Base-by-base conservation (phyloP, 2,797 vertebrate species). In the Lithobates pipiens region DNA sequence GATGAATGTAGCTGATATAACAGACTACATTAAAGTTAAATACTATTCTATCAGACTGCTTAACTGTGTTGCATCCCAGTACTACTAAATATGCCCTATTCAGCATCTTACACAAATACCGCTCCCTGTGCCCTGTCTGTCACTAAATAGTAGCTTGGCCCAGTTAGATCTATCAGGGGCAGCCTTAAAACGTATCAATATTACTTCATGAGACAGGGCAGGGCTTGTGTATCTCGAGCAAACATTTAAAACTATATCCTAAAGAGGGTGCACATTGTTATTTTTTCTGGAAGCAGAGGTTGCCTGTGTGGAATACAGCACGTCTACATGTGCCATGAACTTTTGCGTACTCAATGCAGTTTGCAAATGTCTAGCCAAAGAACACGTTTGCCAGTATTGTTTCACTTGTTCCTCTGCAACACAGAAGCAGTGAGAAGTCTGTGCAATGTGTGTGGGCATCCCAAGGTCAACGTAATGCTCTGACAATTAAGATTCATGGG, bases 121-220 rank as follows among this genome's bases (percentile, higher is more conserved):
- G 34, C 21, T 54, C 25, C 44, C 68, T 72, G 69, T 25, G 29
- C 32, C 21, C 29, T 72, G 27, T 70, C 77, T 70, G 10, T 87
- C 72, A 88, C 79, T 84, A 54, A 2, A 85, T 44, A 73, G 69
- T 3, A 7, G 46, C 71, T 79, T 34, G 39, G 81, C 61, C 68
- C 2, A 0, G 13, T 42, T 82, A 81, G 15, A 78, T 36, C 89
- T 87, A 89, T 88, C 88, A 86, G 80, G 85, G 89, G 91, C 88
- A 74, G 85, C 74, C 0, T n/a, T 57, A 0, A 3, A 2, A 90
- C 90, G 91, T 91, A 92, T 92, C 88, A 91, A 50, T 85, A 86
- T 92, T 92, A 91, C 76, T 89, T 92, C 91, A 91, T 91, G 89
- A 57, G 90, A 93, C 91, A 92, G 89, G 83, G 69, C 85, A 75